Evolutionary conservation across 2,797 vertebrate genomes (phyloP), one percentile per base, ranked within the genome.

Genomic region (Sciurus carolinensis): DNA sequence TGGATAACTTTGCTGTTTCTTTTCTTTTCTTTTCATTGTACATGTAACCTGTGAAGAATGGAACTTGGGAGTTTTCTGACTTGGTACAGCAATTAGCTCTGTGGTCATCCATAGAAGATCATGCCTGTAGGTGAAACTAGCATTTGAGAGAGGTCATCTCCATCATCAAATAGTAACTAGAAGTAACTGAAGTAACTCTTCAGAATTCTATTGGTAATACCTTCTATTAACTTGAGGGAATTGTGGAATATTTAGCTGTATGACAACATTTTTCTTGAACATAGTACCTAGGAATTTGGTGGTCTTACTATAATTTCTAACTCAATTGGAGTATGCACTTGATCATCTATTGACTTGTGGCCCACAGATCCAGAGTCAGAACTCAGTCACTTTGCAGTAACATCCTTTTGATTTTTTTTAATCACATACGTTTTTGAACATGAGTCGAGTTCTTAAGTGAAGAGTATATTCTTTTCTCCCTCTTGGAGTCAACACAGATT

Each of bases 41-140:
- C 8, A 0, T 75, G 28, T 75, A 76, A 57, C n/a, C 22, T 14
- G 14, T 79, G 66, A 97, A 97, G 64, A 95, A 64, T 36, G 24
- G 47, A 8, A 95, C 33, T n/a, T 89, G 36, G 8, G 59, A 20
- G 66, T 95, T 81, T 97, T 50, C 69, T 76, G 92, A 24, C 14
- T 93, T 97, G 33, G 92, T 22, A 33, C 94, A 96, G 54, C 81
- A 85, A 10, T 79, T 3, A 54, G 18, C 22, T 97, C 57, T 76
- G 30, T 80, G 71, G 47, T 18, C 84, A 0, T 77, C 59, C 81
- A 39, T 33, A 33, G 44, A 85, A 64, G 62, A 91, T 20, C 72
- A 76, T 52, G 30, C 10, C 75, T 39, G 57, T 22, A 0, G 5
- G 6, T 52, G 69, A 87, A 87, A 87, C 67, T 18, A 47, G 67